These are phyloP conservation scores for Periphyllus acericola DNA, from an alignment of 2,888 invertebrate genomes.

Conservation along the genomic window DNA sequence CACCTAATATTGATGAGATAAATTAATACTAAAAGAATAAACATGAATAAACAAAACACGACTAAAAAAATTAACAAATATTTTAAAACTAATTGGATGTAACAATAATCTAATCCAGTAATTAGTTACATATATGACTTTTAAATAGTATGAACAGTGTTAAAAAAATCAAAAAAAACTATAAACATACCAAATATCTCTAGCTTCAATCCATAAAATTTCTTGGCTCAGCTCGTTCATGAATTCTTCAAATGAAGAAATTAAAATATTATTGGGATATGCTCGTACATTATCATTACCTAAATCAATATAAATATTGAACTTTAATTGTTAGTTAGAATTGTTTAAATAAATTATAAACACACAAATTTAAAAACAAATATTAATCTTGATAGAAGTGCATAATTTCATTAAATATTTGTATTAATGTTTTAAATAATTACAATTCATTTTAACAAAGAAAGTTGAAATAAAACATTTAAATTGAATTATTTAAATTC, in stretches of 20 bases:
- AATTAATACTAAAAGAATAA: neutral
- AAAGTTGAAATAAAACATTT: too few relatives aligned
- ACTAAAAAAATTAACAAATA: neutral
- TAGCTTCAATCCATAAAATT: slow-evolving; percentile 83
- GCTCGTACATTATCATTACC: slow-evolving; percentile 69
- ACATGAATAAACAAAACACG: neutral
- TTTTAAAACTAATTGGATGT: neutral
- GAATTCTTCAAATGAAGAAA: slow-evolving; percentile 70
- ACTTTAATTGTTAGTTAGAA: neutral
- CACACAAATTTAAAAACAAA: neutral
- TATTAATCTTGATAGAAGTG: too few relatives aligned
- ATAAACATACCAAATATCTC: slow-evolving; percentile 77
- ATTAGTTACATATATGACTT: neutral
- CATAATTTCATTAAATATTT: too few relatives aligned
- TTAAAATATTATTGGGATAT: slow-evolving; percentile 67
- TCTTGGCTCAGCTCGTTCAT: slow-evolving; percentile 69
- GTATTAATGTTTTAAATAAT: too few relatives aligned
- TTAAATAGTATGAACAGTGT: neutral
- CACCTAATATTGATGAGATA: slow-evolving; percentile 69
- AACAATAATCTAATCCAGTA: neutral
- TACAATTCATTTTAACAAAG: too few relatives aligned
- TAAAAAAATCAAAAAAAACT: neutral
- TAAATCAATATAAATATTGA: slow-evolving; percentile 63
- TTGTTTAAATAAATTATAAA: neutral
- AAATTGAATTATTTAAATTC: too few relatives aligned